Evolutionary conservation across 2,888 invertebrate species (phyloP).

Genomic region (Zeuzera pyrina): DNA sequence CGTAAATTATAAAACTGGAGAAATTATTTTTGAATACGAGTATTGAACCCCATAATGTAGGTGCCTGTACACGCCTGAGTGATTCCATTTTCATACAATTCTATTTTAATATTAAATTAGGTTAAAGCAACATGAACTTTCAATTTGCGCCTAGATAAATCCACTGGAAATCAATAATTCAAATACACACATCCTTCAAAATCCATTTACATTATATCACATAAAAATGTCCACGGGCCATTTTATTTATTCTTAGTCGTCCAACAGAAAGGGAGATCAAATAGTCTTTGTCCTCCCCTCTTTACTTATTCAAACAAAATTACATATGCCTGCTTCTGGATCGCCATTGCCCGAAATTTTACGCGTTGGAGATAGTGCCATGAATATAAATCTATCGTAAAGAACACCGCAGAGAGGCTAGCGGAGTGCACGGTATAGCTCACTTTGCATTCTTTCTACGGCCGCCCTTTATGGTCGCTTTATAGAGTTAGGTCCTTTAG

Average conservation of each 20-base stretch:
- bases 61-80: too few relatives aligned
- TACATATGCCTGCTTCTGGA: conserved; percentile 70
- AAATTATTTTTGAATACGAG: too few relatives aligned
- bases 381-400: conserved; percentile 73
- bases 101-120: background rate
- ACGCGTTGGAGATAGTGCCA: conserved; percentile 69
- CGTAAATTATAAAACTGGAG: too few relatives aligned
- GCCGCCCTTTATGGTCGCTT: conserved; percentile 62
- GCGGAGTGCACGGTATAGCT: conserved; percentile 57
- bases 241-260: conserved; percentile 57
- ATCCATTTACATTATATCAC: conserved; percentile 63
- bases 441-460: conserved; percentile 71
- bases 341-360: conserved; percentile 72
- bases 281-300: conserved; percentile 70
- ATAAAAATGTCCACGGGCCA: conserved; percentile 51
- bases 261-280: conserved; percentile 56
- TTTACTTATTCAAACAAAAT: conserved; percentile 74
- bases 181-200: conserved; percentile 49
- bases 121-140: background rate
- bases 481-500: conserved; percentile 66
- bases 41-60: too few relatives aligned
- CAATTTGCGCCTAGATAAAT: background rate
- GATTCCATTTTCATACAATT: background rate
- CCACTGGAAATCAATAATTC: conserved; percentile 47
- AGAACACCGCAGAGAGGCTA: conserved; percentile 61